Evolutionary conservation across 2,888 invertebrate genomes (phyloP).

Genomic region (Pristionchus mayeri): DNA sequence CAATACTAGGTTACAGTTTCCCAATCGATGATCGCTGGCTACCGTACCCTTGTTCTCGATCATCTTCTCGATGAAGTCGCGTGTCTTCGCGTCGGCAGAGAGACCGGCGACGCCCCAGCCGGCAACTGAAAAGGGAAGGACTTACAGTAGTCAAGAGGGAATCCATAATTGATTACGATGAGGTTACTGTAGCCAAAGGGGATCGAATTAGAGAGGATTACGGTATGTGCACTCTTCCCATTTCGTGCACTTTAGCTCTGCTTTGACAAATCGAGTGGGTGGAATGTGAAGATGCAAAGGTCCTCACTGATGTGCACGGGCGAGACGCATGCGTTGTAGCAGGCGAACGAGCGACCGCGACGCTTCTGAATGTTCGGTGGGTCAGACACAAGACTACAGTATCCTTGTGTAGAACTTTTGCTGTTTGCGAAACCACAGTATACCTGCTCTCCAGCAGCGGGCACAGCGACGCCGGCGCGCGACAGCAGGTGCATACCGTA

Average conservation of each 20-base stretch:
- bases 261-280: too few relatives aligned
- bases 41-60: constrained; percentile 29
- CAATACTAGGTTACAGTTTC: not conserved
- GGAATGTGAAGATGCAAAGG: too few relatives aligned
- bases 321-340: constrained; percentile 34
- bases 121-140: not conserved
- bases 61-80: constrained; percentile 13
- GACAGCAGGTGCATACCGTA: constrained; percentile 35
- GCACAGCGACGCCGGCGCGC: not conserved
- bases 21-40: not conserved
- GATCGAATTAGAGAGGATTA: too few relatives aligned
- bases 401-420: too few relatives aligned
- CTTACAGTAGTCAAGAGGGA: too few relatives aligned
- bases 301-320: constrained; percentile 2
- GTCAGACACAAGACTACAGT: not conserved
- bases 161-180: too few relatives aligned
- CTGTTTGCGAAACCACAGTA: constrained; percentile 12
- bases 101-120: constrained; percentile 3
- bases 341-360: constrained; percentile 29
- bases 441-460: not conserved
- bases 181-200: not conserved
- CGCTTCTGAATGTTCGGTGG: constrained; percentile 23
- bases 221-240: too few relatives aligned
- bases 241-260: too few relatives aligned
- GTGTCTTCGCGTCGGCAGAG: constrained; percentile 23